These are phyloP conservation scores for Poeciliopsis presidionis DNA, from an alignment of 2,797 vertebrate species.

Conservation along the genomic window DNA sequence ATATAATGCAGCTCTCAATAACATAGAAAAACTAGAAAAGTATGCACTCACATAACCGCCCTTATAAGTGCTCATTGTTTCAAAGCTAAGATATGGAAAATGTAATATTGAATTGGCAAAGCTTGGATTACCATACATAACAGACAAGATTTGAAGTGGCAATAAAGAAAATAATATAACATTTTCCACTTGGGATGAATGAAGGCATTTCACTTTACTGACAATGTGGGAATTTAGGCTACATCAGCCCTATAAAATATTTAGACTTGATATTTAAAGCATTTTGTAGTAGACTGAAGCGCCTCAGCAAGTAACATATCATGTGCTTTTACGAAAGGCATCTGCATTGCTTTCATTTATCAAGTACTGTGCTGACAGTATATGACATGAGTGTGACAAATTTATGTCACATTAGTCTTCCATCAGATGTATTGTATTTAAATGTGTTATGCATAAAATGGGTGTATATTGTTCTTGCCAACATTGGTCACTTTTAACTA, in stretches of 20 bases:
- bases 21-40: not conserved
- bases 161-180: not conserved
- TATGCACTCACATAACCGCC: not conserved
- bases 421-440: not conserved
- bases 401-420: not conserved
- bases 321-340: not conserved
- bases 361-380: not conserved
- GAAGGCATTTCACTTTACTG: conserved; percentile 1
- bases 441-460: not conserved
- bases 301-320: not conserved
- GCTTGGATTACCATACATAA: not conserved
- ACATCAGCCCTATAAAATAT: not conserved
- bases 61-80: not conserved
- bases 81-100: not conserved
- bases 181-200: conserved; percentile 1
- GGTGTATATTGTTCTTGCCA: not conserved
- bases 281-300: not conserved
- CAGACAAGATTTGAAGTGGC: not conserved
- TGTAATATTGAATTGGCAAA: not conserved
- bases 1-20: not conserved
- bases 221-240: not conserved
- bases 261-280: not conserved
- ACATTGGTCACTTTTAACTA: not conserved
- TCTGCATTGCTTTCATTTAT: not conserved
- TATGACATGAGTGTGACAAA: not conserved